A percentile compares a stretch with the other conserved stretches of the same genome.
phyloP scores from a whole-genome alignment of 1,140 invertebrate species.

The Euwallacea similis region DNA sequence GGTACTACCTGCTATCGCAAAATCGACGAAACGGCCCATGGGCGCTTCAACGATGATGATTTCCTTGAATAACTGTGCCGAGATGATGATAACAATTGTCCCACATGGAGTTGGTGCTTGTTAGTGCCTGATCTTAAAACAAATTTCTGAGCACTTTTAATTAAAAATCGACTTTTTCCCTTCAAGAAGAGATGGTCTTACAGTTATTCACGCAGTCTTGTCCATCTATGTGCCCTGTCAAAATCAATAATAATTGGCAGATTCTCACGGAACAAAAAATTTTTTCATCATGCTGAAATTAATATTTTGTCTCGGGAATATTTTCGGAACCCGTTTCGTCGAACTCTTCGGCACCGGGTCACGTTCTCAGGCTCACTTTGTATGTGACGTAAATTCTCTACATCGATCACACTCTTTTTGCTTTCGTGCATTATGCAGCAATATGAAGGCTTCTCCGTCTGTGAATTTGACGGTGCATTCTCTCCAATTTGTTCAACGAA shows the following conservation, averaged over 20 bases:
- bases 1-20: not conserved
- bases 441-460: too few relatives aligned
- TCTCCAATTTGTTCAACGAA: too few relatives aligned
- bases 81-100: not conserved
- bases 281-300: conserved; percentile 8
- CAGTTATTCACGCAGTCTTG: not conserved
- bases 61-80: too few relatives aligned
- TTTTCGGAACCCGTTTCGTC: conserved; percentile 20
- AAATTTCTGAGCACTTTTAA: not conserved
- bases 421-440: too few relatives aligned
- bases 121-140: not conserved
- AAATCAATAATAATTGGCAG: conserved; percentile 22
- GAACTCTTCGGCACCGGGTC: conserved; percentile 12
- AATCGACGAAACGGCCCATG: too few relatives aligned
- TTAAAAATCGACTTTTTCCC: too few relatives aligned
- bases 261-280: conserved; percentile 23
- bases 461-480: too few relatives aligned
- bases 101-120: not conserved
- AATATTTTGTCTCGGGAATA: conserved; percentile 14
- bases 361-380: conserved; percentile 13
- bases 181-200: too few relatives aligned
- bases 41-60: too few relatives aligned
- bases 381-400: not conserved
- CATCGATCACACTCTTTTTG: too few relatives aligned
- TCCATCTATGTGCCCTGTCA: not conserved